Conservation (phyloP, 2,888 invertebrate species). For the Athalia rosae region DNA sequence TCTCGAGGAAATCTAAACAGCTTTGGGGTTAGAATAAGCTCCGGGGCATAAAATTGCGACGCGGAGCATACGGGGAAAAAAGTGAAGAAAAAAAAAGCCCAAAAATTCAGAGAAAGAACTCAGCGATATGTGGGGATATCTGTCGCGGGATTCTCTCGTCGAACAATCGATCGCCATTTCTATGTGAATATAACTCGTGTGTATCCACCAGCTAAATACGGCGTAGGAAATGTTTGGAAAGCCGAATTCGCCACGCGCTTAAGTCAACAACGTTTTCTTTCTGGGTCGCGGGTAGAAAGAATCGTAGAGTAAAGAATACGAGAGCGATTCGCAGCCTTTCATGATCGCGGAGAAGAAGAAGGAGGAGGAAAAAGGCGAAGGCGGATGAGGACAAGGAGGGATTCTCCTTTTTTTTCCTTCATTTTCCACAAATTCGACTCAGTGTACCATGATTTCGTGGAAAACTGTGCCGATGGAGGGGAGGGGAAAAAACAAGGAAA, state of each 20-base stretch:
- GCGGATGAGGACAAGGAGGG: slow-evolving; percentile 47
- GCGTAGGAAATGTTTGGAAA: slow-evolving; percentile 63
- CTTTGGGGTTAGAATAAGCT: slow-evolving; percentile 24
- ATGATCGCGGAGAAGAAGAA: slow-evolving; percentile 39
- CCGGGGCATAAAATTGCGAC: slow-evolving; percentile 23
- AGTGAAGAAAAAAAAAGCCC: not conserved
- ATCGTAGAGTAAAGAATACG: slow-evolving; percentile 24
- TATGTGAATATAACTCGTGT: not conserved
- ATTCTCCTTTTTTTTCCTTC: not conserved
- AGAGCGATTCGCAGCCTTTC: slow-evolving; percentile 41
- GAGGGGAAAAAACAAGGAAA: slow-evolving; percentile 8
- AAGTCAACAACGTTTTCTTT: slow-evolving; percentile 67
- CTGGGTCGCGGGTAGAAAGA: slow-evolving; percentile 29
- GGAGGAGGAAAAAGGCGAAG: slow-evolving; percentile 47
- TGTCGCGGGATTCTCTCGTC: slow-evolving; percentile 32
- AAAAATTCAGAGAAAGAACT: not conserved
- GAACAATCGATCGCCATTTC: slow-evolving; percentile 26
- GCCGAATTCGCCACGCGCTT: slow-evolving; percentile 71
- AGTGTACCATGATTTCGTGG: slow-evolving; percentile 48
- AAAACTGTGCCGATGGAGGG: slow-evolving; percentile 2
- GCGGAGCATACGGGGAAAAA: not conserved
- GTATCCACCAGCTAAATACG: not conserved
- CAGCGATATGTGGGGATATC: not conserved
- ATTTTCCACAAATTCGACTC: slow-evolving; percentile 62
- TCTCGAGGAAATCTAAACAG: slow-evolving; percentile 14